Base-by-base conservation (phyloP, 2,888 invertebrate genomes). In the Cheilosia scutellata region DNA sequence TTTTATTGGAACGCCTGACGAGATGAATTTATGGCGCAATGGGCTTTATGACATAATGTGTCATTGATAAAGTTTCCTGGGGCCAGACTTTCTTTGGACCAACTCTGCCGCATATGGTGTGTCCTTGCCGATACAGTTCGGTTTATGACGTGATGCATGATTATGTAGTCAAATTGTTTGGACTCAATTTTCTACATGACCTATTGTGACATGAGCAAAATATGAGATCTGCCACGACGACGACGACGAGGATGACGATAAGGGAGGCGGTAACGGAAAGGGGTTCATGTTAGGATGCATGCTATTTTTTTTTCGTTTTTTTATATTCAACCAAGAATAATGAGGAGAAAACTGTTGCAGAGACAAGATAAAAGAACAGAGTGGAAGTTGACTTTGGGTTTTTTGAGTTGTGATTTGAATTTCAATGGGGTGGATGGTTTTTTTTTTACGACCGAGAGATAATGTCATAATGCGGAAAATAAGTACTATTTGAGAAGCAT, bases 121-220 rank as follows among this genome's bases (percentile, higher is more conserved):
- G 47, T 71, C 70, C 70, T 78, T 53, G 55, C 33, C 51, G 40
- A 37, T 25, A 68, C 40, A 31, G 27, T 42, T 47, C n/a, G 47
- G 53, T 33, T 49, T 57, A 49, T 55, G 66, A 44, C 16, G 60
- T 65, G 78, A 53, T 79, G 49, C 78, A 72, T 68, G 74, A 62
- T 74, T 68, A 74, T 80, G 62, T 53, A 80, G 66, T 80, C 80
- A 80, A 80, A 80, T 74, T 60, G 74, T 68, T 74, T 80, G 74
- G 80, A 80, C 80, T 80, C 80, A 80, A 80, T 80, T 80, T 80
- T 80, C 74, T 16, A 44, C 74, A 74, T 68, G 80, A 80, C 80
- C 66, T 74, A 53, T 47, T 74, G 66, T 74, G 68, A 74, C 80
- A 68, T 74, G 16, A 58, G 51, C 5, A 51, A 72, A 72, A 72